Evolutionary conservation across 2,797 vertebrate genomes (phyloP), one percentile per base, ranked within the genome.

Genomic region (Gymnothorax reevesii): DNA sequence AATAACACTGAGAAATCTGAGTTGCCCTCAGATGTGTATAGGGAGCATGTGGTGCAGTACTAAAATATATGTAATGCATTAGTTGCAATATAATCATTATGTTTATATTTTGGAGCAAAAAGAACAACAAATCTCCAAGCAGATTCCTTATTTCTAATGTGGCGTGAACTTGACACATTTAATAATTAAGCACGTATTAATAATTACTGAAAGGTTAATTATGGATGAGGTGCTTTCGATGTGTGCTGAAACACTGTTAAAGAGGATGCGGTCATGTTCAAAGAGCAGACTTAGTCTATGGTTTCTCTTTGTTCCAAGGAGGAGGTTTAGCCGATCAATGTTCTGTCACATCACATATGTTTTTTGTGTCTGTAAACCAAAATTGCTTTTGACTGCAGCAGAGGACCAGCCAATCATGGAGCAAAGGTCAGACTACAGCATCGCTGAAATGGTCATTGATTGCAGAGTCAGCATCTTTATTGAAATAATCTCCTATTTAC

Each of bases 121-220:
- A 87, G 49, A 62, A 88, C 75, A 69, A 60, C 73, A 82, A 86
- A 85, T 54, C 17, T n/a, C 83, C 57, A 66, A 89, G 57, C 83
- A 57, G 84, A 77, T 57, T 80, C 55, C 15, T 17, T 79, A 52
- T 88, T 88, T 89, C 86, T 88, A 86, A 82, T 83, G 82, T 20
- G 84, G 2, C 85, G 86, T 88, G 86, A 88, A 77, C 83, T 85
- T 77, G 10, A 52, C 87, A 82, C 60, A 86, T 91, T 91, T 57
- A 91, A 92, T 92, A 87, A 92, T 93, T 89, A 8, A 91, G 52
- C 17, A 79, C 54, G 86, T 87, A 91, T 94, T 60, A 93, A 90
- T 93, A 90, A 93, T 92, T 93, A 86, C 91, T 89, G 83, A 87
- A 62, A 88, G 17, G 90, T 91, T 82, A 80, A 90, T 92, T 90